phyloP scores from a whole-genome alignment of 1,140 invertebrate species.

The Eciton burchellii region DNA sequence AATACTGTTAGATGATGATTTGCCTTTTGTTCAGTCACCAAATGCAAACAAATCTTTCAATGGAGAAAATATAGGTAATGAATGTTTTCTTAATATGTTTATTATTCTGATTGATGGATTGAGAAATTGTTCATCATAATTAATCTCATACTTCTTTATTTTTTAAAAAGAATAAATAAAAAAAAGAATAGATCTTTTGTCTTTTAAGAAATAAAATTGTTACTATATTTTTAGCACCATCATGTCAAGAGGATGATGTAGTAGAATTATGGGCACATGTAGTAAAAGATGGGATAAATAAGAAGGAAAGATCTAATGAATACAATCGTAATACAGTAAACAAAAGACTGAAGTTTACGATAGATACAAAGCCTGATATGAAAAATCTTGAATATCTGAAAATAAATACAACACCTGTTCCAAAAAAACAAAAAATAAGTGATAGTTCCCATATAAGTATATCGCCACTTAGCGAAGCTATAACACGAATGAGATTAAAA shows the following conservation, averaged over 20 bases:
- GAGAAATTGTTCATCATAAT: no score
- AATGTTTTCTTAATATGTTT: no score
- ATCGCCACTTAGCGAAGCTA: no score
- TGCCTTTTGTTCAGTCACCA: background rate
- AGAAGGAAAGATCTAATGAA: background rate
- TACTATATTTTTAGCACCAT: conserved; percentile 39
- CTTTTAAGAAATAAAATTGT: background rate
- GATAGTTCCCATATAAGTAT: background rate
- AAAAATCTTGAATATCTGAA: background rate
- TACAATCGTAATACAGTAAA: background rate
- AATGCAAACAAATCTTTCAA: conserved; percentile 6
- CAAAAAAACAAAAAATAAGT: background rate
- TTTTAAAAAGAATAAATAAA: no score
- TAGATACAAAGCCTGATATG: conserved; percentile 8
- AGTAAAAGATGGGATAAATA: background rate
- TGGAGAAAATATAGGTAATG: conserved; percentile 49
- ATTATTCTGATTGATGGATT: no score
- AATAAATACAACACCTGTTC: no score
- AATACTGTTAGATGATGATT: conserved; percentile 36
- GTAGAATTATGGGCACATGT: conserved; percentile 69
- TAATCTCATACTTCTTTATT: no score
- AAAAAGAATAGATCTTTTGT: no score
- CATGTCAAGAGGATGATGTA: conserved; percentile 63
- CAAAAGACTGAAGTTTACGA: background rate
- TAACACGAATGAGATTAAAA: background rate